Base-by-base conservation (phyloP, 2,888 invertebrate genomes). In the Automeris io region DNA sequence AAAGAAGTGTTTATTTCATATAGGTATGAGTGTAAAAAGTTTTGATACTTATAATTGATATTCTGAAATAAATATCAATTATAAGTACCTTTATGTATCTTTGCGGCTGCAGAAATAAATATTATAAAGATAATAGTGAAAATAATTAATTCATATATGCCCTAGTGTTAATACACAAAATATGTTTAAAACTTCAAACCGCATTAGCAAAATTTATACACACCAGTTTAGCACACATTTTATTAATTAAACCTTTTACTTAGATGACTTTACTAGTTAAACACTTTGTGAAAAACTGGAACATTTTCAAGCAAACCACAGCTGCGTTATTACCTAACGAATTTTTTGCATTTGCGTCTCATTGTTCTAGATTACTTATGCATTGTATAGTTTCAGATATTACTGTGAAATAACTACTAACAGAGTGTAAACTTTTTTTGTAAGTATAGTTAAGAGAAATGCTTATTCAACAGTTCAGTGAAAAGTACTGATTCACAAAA, bases 151-250 rank as follows among this genome's bases (percentile, higher is more conserved):
- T n/a, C n/a, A n/a, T n/a, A n/a, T n/a, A n/a, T n/a, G n/a, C n/a
- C n/a, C n/a, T n/a, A n/a, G n/a, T n/a, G n/a, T n/a, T n/a, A n/a
- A n/a, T n/a, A n/a, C n/a, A n/a, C n/a, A n/a, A n/a, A n/a, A n/a
- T n/a, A n/a, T n/a, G n/a, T n/a, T n/a, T n/a, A n/a, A n/a, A n/a
- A n/a, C n/a, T n/a, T n/a, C n/a, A n/a, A n/a, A n/a, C 4, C 5
- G 9, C n/a, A 29, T n/a, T 5, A 29, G 16, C 8, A 16, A 16
- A 5, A 1, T 22, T 11, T 18, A 4, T 11, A 37, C 37, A 18
- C 23, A 37, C 37, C 37, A 37, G 23, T 18, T 23, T 23, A 23
- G 32, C 22, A 32, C 23, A 16, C 37, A 37, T 37, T 18, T 18
- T 18, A 8, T 16, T 11, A 5, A n/a, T n/a, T 11, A 5, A 22